A percentile compares a stretch with the other conserved stretches of the same genome.
Conservation (phyloP, 2,888 invertebrate species). For the Slavum lentiscoides region DNA sequence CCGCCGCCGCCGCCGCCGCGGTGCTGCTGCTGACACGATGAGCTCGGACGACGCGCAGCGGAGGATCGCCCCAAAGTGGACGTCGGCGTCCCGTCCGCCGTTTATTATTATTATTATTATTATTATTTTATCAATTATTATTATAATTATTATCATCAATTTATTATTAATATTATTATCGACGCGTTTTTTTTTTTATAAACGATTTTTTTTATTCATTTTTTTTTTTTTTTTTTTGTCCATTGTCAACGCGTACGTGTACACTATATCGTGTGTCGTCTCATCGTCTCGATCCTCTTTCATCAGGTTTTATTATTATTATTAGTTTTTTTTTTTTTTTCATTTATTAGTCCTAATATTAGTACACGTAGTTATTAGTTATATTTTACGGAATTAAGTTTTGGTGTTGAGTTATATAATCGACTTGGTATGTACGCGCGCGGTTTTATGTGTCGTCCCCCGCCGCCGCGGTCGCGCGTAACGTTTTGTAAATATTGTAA, state of each 20-base stretch:
- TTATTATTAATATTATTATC: no score
- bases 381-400: slow-evolving; percentile 20
- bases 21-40: no score
- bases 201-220: neutral
- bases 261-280: slow-evolving; percentile 35
- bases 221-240: neutral
- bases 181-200: neutral
- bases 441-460: slow-evolving; percentile 15
- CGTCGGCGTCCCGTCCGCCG: neutral
- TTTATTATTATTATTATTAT: slow-evolving; percentile 32
- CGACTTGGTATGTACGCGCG: slow-evolving; percentile 13
- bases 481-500: slow-evolving; percentile 5
- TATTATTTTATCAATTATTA: slow-evolving; percentile 31
- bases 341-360: neutral
- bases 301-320: neutral
- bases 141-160: neutral
- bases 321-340: neutral
- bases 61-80: neutral
- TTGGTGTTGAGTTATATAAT: slow-evolving; percentile 30
- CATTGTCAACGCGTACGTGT: slow-evolving; percentile 11
- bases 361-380: neutral
- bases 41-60: neutral
- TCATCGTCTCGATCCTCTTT: slow-evolving; percentile 12
- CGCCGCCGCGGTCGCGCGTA: slow-evolving; percentile 4
- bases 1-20: no score